phyloP scores from a whole-genome alignment of 1,140 invertebrate species.

The Linepithema humile region DNA sequence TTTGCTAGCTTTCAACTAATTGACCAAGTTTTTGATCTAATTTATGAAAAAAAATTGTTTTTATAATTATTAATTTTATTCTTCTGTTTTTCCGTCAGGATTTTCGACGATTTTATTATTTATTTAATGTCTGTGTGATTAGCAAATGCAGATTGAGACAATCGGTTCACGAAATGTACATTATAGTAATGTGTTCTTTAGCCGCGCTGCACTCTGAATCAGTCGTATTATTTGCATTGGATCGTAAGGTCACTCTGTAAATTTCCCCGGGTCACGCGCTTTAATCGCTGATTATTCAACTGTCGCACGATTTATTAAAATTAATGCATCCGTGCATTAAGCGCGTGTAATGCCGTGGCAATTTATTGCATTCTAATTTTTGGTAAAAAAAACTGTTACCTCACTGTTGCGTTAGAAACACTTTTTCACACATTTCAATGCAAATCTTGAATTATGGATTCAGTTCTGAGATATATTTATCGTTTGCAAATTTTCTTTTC shows the following conservation, averaged over 20 bases:
- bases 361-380: not conserved
- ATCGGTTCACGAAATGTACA: not conserved
- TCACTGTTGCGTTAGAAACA: not conserved
- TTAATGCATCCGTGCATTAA: not conserved
- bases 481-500: not conserved
- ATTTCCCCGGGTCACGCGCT: not conserved
- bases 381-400: not conserved
- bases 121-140: not conserved
- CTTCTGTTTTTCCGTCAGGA: not conserved
- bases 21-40: too few relatives aligned
- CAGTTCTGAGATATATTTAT: too few relatives aligned
- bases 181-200: not conserved
- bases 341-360: too few relatives aligned
- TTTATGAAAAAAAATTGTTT: too few relatives aligned
- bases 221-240: not conserved
- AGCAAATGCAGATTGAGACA: not conserved
- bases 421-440: too few relatives aligned
- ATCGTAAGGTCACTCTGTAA: not conserved
- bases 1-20: too few relatives aligned
- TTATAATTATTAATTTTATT: too few relatives aligned
- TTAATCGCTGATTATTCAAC: constrained; percentile 17
- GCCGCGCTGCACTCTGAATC: not conserved
- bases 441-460: too few relatives aligned
- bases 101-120: not conserved
- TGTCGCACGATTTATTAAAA: not conserved